Evolutionary conservation across 2,797 vertebrate species (phyloP), one percentile per base, ranked within the genome.

Genomic region (Argentina silus): DNA sequence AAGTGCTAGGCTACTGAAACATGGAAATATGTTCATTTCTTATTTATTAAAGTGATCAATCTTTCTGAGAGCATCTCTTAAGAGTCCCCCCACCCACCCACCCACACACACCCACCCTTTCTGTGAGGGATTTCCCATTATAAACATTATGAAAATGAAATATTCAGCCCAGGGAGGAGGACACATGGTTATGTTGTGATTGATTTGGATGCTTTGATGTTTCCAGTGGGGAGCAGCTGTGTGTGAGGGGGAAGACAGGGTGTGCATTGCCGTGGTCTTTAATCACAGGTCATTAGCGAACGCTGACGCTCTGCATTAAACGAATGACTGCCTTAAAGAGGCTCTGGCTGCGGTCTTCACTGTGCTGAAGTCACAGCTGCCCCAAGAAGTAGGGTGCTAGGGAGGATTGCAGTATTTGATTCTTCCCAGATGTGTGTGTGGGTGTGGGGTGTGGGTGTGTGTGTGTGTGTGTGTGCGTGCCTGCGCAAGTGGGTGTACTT

Each of bases 201-300:
- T 80, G 62, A 72, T 76, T 67, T 27, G 14, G 67, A 71, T 60
- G 59, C 65, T 36, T 21, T 47, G 8, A 47, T 48, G 43, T 27
- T 69, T 47, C 21, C 71, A 62, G 66, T 55, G 27, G 23, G 47
- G 51, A 75, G 53, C 64, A 78, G 74, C 60, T 78, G 70, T 73
- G 76, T 69, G 47, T 42, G 67, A 12, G 51, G 51, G 10, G 43
- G 51, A 21, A 12, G 69, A 59, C 67, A 59, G 60, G 15, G 42
- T 47, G 36, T 67, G 66, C 42, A 56, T 74, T 67, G 73, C 71
- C 48, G 2, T 36, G 15, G 62, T 43, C 48, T 72, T 81, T 79
- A 62, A 66, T 77, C 67, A 62, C 36, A 17, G 51, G 69, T 69
- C 67, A 61, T 81, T 78, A 75, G 11, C 9, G 43, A 36, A 9